phyloP scores from a whole-genome alignment of 2,113 vertebrate genomes.

The Hystrix cristata region DNA sequence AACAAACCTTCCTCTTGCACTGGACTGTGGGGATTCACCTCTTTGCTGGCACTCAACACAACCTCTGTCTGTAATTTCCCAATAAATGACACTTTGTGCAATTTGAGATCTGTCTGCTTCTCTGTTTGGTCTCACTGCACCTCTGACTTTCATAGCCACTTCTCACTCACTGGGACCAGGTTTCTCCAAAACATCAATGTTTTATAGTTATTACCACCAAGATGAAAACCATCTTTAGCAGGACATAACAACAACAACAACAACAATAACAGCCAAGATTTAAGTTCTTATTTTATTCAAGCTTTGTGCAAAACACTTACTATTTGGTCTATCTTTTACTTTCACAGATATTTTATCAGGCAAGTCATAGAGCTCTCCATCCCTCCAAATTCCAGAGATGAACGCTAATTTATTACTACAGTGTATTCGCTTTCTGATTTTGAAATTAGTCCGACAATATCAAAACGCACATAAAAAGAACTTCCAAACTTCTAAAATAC shows the following conservation, averaged over 20 bases:
- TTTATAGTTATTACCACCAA: neutral
- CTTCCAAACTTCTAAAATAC: neutral
- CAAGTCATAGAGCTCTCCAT: neutral
- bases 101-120: neutral
- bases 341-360: neutral
- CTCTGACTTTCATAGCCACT: neutral
- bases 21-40: neutral
- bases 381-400: neutral
- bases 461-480: neutral
- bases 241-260: neutral
- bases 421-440: conserved; percentile 34
- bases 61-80: neutral
- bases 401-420: neutral
- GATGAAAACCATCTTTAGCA: neutral
- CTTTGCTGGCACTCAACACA: neutral
- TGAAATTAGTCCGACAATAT: neutral
- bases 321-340: neutral
- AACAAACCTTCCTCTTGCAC: neutral
- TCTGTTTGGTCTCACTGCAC: neutral
- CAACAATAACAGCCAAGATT: neutral
- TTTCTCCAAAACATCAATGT: neutral
- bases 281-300: neutral
- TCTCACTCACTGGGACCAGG: neutral
- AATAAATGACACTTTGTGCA: neutral
- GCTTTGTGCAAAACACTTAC: neutral